Evolutionary conservation across 2,113 vertebrate species (phyloP).

Genomic region (Crotalus horridus): DNA sequence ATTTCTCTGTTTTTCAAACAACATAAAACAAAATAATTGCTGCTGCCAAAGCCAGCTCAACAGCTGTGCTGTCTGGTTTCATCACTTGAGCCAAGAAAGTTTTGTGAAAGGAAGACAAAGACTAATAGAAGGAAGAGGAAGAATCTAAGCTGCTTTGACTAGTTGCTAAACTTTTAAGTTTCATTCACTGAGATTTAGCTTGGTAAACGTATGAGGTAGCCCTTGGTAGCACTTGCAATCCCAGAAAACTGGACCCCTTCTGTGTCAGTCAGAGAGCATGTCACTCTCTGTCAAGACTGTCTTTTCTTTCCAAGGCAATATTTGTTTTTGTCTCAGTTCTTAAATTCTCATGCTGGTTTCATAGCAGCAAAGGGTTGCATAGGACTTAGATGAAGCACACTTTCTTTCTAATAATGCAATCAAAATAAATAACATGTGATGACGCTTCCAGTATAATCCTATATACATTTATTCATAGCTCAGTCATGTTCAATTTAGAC

Average conservation of each 20-base stretch:
- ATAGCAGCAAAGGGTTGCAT: slow-evolving; percentile 25
- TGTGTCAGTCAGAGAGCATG: not conserved
- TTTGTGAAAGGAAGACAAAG: slow-evolving; percentile 28
- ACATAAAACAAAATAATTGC: slow-evolving; percentile 9
- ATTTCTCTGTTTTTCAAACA: not conserved
- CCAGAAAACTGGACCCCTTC: not conserved
- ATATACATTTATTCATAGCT: not conserved
- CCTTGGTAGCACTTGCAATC: not conserved
- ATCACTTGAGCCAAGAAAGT: not conserved
- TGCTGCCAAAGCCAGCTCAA: slow-evolving; percentile 21
- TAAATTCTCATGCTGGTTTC: slow-evolving; percentile 36
- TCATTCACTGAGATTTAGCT: not conserved
- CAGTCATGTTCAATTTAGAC: not conserved
- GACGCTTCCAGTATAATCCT: not conserved
- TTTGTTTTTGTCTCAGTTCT: slow-evolving; percentile 47
- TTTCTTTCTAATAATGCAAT: slow-evolving; percentile 27
- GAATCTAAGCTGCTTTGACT: not conserved
- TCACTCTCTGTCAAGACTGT: not conserved
- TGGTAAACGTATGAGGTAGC: slow-evolving; percentile 5
- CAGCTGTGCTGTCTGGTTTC: slow-evolving; percentile 10
- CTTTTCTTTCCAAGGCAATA: slow-evolving; percentile 20
- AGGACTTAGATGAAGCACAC: not conserved
- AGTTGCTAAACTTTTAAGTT: slow-evolving; percentile 1
- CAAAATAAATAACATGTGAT: not conserved
- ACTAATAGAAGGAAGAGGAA: slow-evolving; percentile 8